Base-by-base conservation (phyloP, 1,140 invertebrate genomes). In the Drosophila hydei region DNA sequence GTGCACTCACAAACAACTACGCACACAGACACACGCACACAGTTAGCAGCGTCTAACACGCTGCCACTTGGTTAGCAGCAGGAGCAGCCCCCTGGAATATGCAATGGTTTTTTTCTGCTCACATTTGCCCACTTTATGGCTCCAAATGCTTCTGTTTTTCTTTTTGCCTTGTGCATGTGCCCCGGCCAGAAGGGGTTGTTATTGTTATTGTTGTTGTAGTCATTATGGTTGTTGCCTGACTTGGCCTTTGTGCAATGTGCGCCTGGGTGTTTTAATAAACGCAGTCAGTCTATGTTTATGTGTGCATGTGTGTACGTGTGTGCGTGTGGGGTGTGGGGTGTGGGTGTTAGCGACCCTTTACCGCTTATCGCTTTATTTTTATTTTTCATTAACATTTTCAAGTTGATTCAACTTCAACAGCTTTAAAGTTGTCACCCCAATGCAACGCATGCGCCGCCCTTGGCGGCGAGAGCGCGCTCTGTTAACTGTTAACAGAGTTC, bases 331-430 rank as follows among this genome's bases (percentile, higher is more conserved):
- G 52, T 45, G 19, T 47, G 30, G 8, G 30, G 19, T 21, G 59
- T 21, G 58, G 25, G 33, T 72, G 68, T 48, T 30, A n/a, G 51
- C 55, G 56, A 51, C 61, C 47, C 62, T 51, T 65, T 55, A 33
- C 19, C 64, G 25, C 38, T 48, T 58, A 65, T 51, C 64, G 47
- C 64, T 72, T 81, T 81, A 83, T 65, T 55, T 75, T 67, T 72
- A 79, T 79, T 80, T 80, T 71, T 88, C 78, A 87, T 88, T 87
- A 87, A 83, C 81, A 88, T 88, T 77, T 62, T 74, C 61, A 78
- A 81, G 75, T 81, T 78, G 43, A 45, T 69, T 85, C 59, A 75
- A 50, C 58, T 60, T 61, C 38, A 54, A 60, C 30, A 33, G 54
- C 61, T 64, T 85, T 81, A 69, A 85, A 72, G 77, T 67, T 67